Percentiles rank a stretch among this genome's conserved stretches.
Conservation (phyloP, 2,113 vertebrate species). For the Cavia aperea region DNA sequence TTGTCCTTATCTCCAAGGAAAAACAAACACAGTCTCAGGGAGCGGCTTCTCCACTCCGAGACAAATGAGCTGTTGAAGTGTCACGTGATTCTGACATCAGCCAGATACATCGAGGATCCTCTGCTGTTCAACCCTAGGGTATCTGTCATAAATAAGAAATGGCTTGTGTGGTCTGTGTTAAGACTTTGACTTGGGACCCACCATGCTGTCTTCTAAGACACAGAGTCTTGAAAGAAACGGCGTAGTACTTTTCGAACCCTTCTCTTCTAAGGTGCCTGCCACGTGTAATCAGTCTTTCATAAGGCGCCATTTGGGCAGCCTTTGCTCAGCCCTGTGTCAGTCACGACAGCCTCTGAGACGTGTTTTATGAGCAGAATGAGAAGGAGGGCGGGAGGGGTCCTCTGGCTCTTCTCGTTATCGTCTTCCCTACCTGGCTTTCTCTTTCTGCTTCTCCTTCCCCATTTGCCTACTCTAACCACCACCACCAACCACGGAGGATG, state of each 20-base stretch:
- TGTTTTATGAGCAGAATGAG: not conserved
- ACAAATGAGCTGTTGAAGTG: slow-evolving; percentile 58
- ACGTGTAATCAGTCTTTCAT: not conserved
- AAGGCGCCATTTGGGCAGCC: not conserved
- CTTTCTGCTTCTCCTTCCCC: not conserved
- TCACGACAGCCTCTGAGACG: not conserved
- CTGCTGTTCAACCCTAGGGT: slow-evolving; percentile 39
- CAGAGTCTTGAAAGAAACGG: not conserved
- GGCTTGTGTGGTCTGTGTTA: not conserved
- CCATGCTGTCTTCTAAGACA: not conserved
- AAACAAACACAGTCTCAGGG: slow-evolving; percentile 34
- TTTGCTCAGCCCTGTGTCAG: not conserved
- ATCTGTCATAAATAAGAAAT: slow-evolving; percentile 30
- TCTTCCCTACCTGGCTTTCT: too few species aligned
- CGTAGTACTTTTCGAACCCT: not conserved
- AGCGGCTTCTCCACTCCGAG: slow-evolving; percentile 40
- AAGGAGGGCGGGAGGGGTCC: not conserved
- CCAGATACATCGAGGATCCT: slow-evolving; percentile 15
- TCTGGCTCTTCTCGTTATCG: not conserved
- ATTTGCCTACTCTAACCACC: not conserved
- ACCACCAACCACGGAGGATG: not conserved
- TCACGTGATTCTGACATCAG: slow-evolving; percentile 46
- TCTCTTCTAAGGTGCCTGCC: not conserved
- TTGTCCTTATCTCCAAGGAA: slow-evolving; percentile 45
- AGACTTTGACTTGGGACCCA: not conserved